Evolutionary conservation across 2,888 invertebrate genomes (phyloP), one percentile per base, ranked within the genome.

Genomic region (Camponotus fellah): DNA sequence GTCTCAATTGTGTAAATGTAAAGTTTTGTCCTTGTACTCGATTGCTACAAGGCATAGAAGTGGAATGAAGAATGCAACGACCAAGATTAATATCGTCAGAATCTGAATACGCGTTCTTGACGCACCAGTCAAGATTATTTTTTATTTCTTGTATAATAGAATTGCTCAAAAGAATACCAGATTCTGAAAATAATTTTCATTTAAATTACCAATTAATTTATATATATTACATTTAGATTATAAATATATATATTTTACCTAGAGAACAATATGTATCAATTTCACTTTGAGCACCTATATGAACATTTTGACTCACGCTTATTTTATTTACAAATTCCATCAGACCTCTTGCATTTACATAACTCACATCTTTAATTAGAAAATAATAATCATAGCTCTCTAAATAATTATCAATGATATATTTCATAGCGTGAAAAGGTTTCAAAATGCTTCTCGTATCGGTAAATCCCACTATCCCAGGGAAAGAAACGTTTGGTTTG

Each of bases 331-430:
- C 97, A 79, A 98, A 95, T 84, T 97, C 96, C 40, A 96, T 95
- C 69, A 99, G 95, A 77, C 96, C 96, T 66, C 97, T 96, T 0
- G 97, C 97, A 94, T 99, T 98, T 75, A 99, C 96, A 94, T 97
- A 99, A 0, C 97, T 97, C 9, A 96, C 96, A 95, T 99, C 99
- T 64, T 97, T 97, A 68, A 98, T 96, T 72, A 99, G 95, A 94
- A 98, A 97, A 95, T 99, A 99, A 95, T 98, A 99, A 95, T 99
- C 99, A 95, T 97, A 99, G 91, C 97, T 98, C 91, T 99, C 97
- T 53, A 97, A 95, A 95, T 97, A 98, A 94, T 98, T 98, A 91
- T 99, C 98, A 0, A 97, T 97, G 14, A 99, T 97, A 94, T 99
- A 99, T 94, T 98, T 98, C 65, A 99, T 96, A 32, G 98, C 97